These are phyloP conservation scores for Micrastur ruficollis DNA, from an alignment of 2,797 vertebrate genomes.

Conservation along the genomic window DNA sequence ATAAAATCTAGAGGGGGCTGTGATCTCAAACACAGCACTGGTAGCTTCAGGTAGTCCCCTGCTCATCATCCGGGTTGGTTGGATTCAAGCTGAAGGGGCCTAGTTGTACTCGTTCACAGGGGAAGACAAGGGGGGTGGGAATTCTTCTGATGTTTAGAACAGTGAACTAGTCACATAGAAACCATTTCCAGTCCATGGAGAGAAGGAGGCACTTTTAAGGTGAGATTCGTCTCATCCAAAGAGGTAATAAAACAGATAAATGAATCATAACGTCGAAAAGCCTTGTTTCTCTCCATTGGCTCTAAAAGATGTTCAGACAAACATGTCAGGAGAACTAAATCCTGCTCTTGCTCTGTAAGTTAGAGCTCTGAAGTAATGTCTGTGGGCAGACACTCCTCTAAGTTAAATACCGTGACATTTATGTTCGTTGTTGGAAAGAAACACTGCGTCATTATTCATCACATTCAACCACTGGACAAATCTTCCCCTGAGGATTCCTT, in stretches of 20 bases:
- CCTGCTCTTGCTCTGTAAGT: background rate
- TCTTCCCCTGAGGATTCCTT: background rate
- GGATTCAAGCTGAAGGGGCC: background rate
- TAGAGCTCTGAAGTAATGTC: background rate
- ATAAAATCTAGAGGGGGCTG: background rate
- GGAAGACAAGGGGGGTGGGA: background rate
- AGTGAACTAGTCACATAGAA: background rate
- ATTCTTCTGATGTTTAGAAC: background rate
- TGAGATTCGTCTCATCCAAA: background rate
- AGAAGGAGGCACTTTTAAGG: background rate
- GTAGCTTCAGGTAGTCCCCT: background rate
- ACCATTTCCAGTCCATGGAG: background rate
- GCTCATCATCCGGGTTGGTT: background rate
- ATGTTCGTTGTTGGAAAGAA: background rate
- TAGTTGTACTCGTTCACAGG: background rate
- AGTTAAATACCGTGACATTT: background rate
- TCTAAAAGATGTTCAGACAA: background rate
- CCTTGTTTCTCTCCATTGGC: background rate
- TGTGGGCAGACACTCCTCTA: background rate
- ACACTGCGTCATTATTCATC: background rate
- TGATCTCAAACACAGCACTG: background rate
- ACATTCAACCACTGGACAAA: background rate
- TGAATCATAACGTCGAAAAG: background rate
- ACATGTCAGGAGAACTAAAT: background rate
- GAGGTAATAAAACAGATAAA: background rate